Conservation (phyloP, 2,113 vertebrate genomes). For the Patagioenas fasciata region DNA sequence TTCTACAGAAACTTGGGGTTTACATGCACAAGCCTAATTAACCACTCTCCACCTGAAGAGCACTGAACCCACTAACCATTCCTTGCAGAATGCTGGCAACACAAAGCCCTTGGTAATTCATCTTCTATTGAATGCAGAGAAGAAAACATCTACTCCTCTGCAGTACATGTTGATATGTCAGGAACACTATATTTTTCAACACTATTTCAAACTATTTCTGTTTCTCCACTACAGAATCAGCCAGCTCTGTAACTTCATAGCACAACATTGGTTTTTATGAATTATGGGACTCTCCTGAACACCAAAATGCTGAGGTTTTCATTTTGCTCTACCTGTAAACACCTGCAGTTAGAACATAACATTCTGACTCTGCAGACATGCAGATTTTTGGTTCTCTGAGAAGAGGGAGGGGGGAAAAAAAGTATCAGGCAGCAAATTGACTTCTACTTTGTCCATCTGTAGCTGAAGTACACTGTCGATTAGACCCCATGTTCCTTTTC, state of each 20-base stretch:
- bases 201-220: background rate
- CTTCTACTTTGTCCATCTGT: background rate
- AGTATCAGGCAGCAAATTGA: background rate
- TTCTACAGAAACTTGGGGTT: background rate
- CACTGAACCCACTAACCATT: background rate
- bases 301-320: background rate
- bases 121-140: background rate
- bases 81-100: background rate
- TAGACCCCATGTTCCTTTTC: background rate
- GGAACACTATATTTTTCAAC: background rate
- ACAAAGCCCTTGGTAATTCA: background rate
- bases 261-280: background rate
- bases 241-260: background rate
- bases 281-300: background rate
- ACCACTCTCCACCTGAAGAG: background rate
- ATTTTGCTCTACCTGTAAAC: background rate
- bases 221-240: background rate
- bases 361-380: background rate
- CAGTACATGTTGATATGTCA: background rate
- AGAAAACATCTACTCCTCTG: background rate
- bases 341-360: background rate
- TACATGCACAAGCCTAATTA: background rate
- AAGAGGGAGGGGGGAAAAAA: background rate
- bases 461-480: background rate
- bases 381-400: background rate